phyloP scores from a whole-genome alignment of 53 echinoderm and acorn worm species.

The Astropecten irregularis region DNA sequence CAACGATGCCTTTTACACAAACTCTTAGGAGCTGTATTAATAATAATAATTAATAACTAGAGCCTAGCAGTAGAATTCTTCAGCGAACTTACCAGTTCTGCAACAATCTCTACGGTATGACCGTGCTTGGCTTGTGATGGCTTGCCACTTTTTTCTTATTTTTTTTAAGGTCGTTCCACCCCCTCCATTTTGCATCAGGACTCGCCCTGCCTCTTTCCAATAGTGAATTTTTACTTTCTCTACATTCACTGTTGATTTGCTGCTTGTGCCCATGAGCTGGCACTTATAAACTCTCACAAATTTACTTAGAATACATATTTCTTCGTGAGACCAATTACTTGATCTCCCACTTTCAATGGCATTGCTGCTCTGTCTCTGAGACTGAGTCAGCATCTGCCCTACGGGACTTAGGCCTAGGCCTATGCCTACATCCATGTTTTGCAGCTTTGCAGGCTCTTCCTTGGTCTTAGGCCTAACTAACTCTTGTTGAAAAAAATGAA shows the following conservation, averaged over 20 bases:
- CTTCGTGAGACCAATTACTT: neutral
- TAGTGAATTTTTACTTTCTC: too few species aligned
- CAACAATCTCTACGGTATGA: too few species aligned
- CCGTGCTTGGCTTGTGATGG: too few species aligned
- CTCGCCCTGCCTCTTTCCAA: neutral
- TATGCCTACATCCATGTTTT: neutral
- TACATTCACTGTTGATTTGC: neutral
- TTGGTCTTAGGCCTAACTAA: neutral
- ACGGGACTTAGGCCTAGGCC: too few species aligned
- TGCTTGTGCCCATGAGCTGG: constrained; percentile 6
- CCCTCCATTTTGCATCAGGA: too few species aligned
- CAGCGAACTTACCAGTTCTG: too few species aligned
- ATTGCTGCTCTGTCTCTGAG: neutral
- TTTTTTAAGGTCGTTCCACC: too few species aligned
- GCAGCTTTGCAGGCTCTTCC: neutral
- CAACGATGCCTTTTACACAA: too few species aligned
- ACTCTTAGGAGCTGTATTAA: too few species aligned
- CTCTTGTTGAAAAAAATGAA: neutral
- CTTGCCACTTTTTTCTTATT: too few species aligned
- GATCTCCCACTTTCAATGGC: neutral
- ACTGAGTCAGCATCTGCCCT: neutral
- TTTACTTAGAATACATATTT: neutral
- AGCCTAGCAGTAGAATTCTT: too few species aligned
- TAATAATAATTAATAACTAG: too few species aligned
- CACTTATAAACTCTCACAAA: neutral